A percentile compares a stretch with the other conserved stretches of the same genome.
phyloP scores from a whole-genome alignment of 2,888 invertebrate genomes.

The Nephrotoma appendiculata region DNA sequence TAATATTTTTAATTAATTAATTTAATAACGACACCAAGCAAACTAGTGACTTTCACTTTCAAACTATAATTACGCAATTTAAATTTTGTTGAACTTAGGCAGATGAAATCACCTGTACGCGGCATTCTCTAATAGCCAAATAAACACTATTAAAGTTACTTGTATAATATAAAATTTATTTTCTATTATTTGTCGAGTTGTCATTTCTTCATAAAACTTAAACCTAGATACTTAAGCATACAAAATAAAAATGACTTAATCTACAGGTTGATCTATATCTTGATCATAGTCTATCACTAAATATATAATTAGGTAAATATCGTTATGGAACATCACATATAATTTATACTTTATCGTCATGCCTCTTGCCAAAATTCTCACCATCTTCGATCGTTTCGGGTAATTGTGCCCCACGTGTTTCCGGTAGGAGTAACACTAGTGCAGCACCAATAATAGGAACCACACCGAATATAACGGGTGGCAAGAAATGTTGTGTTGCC shows the following conservation, averaged over 20 bases:
- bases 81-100: neutral
- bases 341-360: neutral
- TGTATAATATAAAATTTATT: neutral
- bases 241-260: neutral
- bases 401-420: conserved; percentile 35
- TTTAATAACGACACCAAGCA: no score
- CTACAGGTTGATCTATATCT: neutral
- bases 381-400: conserved; percentile 73
- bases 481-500: conserved; percentile 40
- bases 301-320: neutral
- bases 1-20: no score
- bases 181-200: neutral
- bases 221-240: neutral
- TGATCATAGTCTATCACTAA: no score
- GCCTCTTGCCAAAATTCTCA: conserved; percentile 41
- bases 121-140: neutral
- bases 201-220: neutral
- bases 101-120: neutral
- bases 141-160: neutral
- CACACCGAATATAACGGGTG: conserved; percentile 57
- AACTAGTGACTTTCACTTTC: neutral
- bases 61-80: neutral
- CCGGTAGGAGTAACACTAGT: conserved; percentile 55
- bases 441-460: conserved; percentile 52
- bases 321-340: neutral